Percentiles rank a stretch among this genome's conserved stretches.
Evolutionary conservation across 2,797 vertebrate species (phyloP).

Genomic region (Cossypha polioptera): DNA sequence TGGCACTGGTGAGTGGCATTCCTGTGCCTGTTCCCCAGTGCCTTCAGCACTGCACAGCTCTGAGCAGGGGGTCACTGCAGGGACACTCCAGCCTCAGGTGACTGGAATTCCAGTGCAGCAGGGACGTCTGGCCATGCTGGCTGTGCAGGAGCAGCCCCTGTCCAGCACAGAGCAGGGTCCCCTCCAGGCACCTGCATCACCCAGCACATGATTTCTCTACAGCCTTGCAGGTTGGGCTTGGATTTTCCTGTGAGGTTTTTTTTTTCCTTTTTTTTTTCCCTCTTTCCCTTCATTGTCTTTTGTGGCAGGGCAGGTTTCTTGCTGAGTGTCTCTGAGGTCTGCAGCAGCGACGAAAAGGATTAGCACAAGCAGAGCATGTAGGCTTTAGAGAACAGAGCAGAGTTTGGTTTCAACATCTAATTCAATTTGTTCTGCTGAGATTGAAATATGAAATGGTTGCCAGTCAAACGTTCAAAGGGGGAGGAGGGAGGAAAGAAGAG

Average conservation of each 20-base stretch:
- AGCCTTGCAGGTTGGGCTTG: neutral
- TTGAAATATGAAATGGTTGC: constrained; percentile 83
- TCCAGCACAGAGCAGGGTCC: neutral
- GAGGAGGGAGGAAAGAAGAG: constrained; percentile 25
- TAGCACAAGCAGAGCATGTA: constrained; percentile 68
- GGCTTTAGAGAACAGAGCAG: constrained; percentile 76
- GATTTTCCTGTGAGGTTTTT: neutral
- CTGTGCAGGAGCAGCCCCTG: neutral
- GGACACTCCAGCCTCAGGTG: fast-evolving
- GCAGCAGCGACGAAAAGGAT: constrained; percentile 63
- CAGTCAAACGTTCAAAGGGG: constrained; percentile 77
- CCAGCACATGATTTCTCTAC: neutral
- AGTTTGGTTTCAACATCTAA: constrained; percentile 79
- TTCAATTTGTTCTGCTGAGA: constrained; percentile 84
- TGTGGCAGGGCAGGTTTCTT: constrained; percentile 40
- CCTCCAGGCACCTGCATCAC: neutral
- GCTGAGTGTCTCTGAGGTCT: constrained; percentile 37
- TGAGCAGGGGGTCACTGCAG: neutral
- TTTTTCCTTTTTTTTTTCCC: fast-evolving
- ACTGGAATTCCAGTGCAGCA: fast-evolving
- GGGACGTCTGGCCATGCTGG: neutral
- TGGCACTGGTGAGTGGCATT: fast-evolving
- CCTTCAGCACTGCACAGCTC: neutral
- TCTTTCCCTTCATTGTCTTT: constrained; percentile 29
- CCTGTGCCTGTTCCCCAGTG: fast-evolving